phyloP scores from a whole-genome alignment of 2,113 vertebrate genomes.

The Podarcis muralis region DNA sequence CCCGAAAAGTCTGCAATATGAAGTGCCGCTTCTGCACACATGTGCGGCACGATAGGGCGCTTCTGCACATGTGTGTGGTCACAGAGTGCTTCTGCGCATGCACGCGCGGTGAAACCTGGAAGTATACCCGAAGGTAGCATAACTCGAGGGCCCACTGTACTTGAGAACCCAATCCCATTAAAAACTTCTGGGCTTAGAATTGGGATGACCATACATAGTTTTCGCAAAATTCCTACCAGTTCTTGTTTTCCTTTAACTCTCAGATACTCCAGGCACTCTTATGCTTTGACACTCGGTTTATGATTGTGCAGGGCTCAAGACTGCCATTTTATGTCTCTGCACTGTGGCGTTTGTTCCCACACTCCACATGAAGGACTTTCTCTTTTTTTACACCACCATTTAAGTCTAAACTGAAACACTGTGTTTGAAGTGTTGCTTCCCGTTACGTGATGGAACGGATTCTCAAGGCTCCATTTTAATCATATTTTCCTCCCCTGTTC shows the following conservation, averaged over 20 bases:
- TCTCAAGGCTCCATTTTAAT: slow-evolving; percentile 13
- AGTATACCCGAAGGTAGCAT: too few species aligned
- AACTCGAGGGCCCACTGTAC: not conserved
- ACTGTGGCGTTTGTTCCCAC: not conserved
- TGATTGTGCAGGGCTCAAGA: not conserved
- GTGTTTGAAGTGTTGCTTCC: not conserved
- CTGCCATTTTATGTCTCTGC: not conserved
- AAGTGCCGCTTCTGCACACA: too few species aligned
- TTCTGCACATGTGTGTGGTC: too few species aligned
- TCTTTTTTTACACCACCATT: slow-evolving; percentile 35
- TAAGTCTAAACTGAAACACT: slow-evolving; percentile 16
- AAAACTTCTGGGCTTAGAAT: not conserved
- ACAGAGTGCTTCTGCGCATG: too few species aligned
- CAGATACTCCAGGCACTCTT: not conserved
- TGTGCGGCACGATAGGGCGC: rapidly evolving
- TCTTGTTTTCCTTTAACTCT: not conserved
- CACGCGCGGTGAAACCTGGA: too few species aligned
- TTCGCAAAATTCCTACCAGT: not conserved
- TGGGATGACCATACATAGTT: too few species aligned
- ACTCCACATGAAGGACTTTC: not conserved
- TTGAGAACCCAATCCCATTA: not conserved
- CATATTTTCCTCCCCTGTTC: slow-evolving; percentile 3
- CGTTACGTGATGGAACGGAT: not conserved
- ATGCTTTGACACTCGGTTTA: slow-evolving; percentile 22
- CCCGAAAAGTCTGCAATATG: too few species aligned